Evolutionary conservation across 1,140 invertebrate genomes (phyloP).

Genomic region (Leucophenga varia): DNA sequence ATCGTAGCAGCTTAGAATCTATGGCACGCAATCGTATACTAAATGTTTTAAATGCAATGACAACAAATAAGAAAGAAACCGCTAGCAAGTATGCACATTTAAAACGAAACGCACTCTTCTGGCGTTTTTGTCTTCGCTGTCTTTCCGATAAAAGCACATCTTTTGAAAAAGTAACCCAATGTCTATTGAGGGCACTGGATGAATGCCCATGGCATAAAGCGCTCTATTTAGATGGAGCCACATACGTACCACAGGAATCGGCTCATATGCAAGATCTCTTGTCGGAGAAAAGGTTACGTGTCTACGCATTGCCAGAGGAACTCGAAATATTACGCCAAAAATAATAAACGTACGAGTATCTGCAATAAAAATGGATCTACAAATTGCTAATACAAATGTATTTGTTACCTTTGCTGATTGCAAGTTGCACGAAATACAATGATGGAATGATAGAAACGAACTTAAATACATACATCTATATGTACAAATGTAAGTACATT

Average conservation of each 20-base stretch:
- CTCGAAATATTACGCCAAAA: conserved; percentile 63
- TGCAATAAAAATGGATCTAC: too few relatives aligned
- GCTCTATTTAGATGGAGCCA: conserved; percentile 60
- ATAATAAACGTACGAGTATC: conserved; percentile 12
- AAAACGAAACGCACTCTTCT: conserved; percentile 45
- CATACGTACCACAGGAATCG: conserved; percentile 59
- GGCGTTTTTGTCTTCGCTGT: conserved; percentile 43
- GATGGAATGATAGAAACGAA: too few relatives aligned
- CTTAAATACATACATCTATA: too few relatives aligned
- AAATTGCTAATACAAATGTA: too few relatives aligned
- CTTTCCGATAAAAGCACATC: conserved; percentile 30
- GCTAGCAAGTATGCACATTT: conserved; percentile 19
- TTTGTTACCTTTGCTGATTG: too few relatives aligned
- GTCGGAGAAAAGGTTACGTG: conserved; percentile 68
- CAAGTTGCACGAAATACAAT: too few relatives aligned
- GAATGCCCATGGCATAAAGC: conserved; percentile 71
- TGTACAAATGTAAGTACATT: too few relatives aligned
- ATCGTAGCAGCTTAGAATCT: conserved; percentile 2
- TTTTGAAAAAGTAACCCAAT: conserved; percentile 51
- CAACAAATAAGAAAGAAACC: conserved; percentile 21
- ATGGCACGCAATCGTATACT: conserved; percentile 39
- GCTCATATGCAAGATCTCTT: conserved; percentile 70
- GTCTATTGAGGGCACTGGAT: conserved; percentile 61
- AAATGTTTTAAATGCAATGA: conserved; percentile 40
- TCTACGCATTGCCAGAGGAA: conserved; percentile 71